These are phyloP conservation scores for Eira barbara DNA, from an alignment of 2,113 vertebrate species.

Conservation along the genomic window DNA sequence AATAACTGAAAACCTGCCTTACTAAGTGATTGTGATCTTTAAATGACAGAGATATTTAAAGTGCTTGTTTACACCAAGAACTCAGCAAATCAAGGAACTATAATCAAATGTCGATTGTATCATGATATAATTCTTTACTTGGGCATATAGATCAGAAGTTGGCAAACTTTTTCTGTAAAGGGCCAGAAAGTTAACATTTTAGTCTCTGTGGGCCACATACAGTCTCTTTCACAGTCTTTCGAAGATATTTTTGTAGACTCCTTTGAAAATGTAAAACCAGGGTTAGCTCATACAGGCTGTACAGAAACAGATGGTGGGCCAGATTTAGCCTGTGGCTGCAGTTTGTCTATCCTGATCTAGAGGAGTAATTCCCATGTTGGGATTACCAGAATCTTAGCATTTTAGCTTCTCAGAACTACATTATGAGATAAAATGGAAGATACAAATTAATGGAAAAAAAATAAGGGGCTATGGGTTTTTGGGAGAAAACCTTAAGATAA, in stretches of 20 bases:
- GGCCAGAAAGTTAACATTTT: background rate
- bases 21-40: slow-evolving; percentile 14
- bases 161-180: background rate
- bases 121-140: background rate
- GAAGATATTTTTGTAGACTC: background rate
- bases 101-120: slow-evolving; percentile 18
- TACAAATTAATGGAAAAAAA: background rate
- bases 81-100: background rate
- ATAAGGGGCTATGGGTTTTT: background rate
- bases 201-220: background rate
- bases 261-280: slow-evolving; percentile 29
- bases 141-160: background rate
- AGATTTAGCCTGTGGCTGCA: background rate
- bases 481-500: slow-evolving; percentile 10
- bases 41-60: slow-evolving; percentile 25
- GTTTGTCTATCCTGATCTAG: background rate
- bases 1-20: background rate
- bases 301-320: background rate
- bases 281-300: background rate
- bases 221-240: background rate
- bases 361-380: background rate
- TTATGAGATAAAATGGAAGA: background rate
- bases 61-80: slow-evolving; percentile 31
- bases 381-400: slow-evolving; percentile 17
- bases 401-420: background rate